These are phyloP conservation scores for Scaptodrosophila lebanonensis DNA, from an alignment of 1,140 invertebrate genomes.

Conservation along the genomic window DNA sequence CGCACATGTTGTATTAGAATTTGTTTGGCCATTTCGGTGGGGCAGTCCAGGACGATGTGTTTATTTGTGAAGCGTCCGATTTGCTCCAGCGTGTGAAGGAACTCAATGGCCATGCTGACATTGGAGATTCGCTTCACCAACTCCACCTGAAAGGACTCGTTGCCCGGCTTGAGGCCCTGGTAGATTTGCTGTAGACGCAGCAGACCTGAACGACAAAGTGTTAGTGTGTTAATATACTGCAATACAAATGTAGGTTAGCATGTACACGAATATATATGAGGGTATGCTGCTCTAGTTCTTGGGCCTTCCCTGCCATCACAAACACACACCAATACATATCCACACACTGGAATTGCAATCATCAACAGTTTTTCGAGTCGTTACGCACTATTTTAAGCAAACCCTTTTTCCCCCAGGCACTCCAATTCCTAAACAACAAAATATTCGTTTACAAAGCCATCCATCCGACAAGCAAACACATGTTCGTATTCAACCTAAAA, in stretches of 20 bases:
- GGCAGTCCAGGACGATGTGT: conserved; percentile 94
- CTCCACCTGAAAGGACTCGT: conserved; percentile 89
- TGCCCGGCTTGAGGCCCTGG: conserved; percentile 87
- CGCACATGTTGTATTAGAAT: conserved; percentile 91
- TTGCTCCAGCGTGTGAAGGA: conserved; percentile 85
- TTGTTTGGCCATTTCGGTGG: conserved; percentile 90
- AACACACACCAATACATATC: conserved; percentile 3
- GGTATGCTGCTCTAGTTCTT: neutral
- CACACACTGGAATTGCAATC: conserved; percentile 43
- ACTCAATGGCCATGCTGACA: conserved; percentile 87
- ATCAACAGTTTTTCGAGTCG: conserved; percentile 57
- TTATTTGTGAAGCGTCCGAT: conserved; percentile 90
- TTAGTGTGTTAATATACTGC: conserved; percentile 58
- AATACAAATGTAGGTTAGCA: too few species aligned
- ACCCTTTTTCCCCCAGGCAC: conserved; percentile 8
- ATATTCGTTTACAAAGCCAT: conserved; percentile 29
- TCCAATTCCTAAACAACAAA: conserved; percentile 43
- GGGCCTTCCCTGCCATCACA: neutral
- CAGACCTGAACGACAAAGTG: conserved; percentile 82
- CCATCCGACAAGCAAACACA: conserved; percentile 32
- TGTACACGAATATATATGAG: conserved; percentile 6
- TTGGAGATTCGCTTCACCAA: conserved; percentile 88
- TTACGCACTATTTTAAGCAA: conserved; percentile 32
- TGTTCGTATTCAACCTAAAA: too few species aligned
- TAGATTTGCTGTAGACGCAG: conserved; percentile 93